Evolutionary conservation across 1,140 invertebrate species (phyloP).

Genomic region (Drosophila willistoni): DNA sequence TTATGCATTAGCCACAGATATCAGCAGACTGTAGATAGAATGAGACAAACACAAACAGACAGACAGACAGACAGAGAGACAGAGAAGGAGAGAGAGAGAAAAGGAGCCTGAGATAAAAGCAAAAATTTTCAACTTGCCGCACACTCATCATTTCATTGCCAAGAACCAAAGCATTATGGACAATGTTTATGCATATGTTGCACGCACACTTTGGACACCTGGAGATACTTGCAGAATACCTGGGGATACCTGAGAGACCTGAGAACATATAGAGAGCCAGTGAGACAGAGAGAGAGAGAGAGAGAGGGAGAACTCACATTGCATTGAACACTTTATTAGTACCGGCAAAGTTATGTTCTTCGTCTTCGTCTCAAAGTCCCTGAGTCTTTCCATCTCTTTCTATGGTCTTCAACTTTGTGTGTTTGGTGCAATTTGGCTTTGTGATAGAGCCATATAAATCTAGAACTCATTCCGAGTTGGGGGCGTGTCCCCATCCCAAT

Average conservation of each 20-base stretch:
- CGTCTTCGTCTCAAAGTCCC: background rate
- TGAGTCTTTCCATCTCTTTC: background rate
- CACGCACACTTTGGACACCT: constrained; percentile 62
- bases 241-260: background rate
- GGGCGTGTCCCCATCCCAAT: constrained; percentile 6
- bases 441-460: background rate
- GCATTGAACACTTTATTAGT: constrained; percentile 14
- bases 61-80: background rate
- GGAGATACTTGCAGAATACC: background rate
- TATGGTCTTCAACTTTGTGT: background rate
- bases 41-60: background rate
- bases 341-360: constrained; percentile 7
- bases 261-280: background rate
- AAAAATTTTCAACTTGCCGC: constrained; percentile 68
- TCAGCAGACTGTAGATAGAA: constrained; percentile 33
- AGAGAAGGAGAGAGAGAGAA: background rate
- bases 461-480: constrained; percentile 6
- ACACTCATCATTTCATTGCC: constrained; percentile 50
- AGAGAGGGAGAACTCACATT: background rate
- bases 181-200: constrained; percentile 71
- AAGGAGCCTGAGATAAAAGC: constrained; percentile 64
- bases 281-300: too few relatives aligned
- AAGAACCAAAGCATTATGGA: constrained; percentile 52
- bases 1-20: constrained; percentile 81
- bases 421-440: background rate